Percentiles rank a stretch among this genome's conserved stretches.
Evolutionary conservation across 2,797 vertebrate genomes (phyloP).

Genomic region (Neostethus bicornis): DNA sequence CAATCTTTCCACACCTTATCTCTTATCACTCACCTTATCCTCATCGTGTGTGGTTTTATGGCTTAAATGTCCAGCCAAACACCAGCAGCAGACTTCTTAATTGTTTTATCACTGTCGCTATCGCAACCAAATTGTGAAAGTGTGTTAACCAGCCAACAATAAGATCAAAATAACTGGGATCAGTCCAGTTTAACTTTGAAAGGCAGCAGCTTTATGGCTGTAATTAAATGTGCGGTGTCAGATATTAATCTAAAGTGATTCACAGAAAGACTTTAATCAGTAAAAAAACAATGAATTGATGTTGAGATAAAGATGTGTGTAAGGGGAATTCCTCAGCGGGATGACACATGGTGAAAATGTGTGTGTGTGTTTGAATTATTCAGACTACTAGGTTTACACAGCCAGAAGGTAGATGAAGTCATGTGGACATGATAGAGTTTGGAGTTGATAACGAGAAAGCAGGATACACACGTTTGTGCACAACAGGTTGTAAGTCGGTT

Average conservation of each 20-base stretch:
- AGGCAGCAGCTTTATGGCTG: no score
- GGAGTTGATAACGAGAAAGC: constrained; percentile 28
- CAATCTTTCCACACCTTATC: neutral
- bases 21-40: neutral
- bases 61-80: neutral
- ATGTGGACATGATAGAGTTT: constrained; percentile 60
- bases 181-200: no score
- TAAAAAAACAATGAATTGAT: constrained; percentile 20
- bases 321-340: constrained; percentile 35
- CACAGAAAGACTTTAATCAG: neutral
- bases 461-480: constrained; percentile 29
- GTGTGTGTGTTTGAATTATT: constrained; percentile 52
- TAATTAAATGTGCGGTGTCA: no score
- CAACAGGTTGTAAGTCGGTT: constrained; percentile 36
- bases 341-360: constrained; percentile 28
- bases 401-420: constrained; percentile 70
- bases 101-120: neutral
- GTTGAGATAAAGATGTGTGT: constrained; percentile 5
- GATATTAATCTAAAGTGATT: neutral
- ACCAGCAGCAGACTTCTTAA: neutral
- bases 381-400: constrained; percentile 70
- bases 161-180: neutral
- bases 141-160: neutral
- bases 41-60: neutral
- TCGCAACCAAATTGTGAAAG: neutral